These are phyloP conservation scores for Dendrophyllia cribrosa DNA, from an alignment of 64 coral and sea anemone genomes.

Conservation along the genomic window DNA sequence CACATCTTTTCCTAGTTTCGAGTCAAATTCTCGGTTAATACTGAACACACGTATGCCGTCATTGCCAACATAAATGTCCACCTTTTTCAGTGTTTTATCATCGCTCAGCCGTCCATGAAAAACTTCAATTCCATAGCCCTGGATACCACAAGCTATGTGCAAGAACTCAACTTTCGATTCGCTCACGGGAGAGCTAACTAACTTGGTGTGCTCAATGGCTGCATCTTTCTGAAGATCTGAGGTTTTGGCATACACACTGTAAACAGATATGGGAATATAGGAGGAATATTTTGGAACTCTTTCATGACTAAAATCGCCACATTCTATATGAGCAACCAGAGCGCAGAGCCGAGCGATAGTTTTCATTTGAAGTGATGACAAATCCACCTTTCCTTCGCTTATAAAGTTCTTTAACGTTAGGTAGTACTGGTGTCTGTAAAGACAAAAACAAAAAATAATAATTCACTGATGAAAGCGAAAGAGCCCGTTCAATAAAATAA, in stretches of 20 bases:
- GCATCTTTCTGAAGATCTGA: constrained; percentile 94
- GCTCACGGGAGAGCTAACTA: constrained; percentile 44
- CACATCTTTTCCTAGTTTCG: constrained; percentile 89
- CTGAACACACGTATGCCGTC: constrained; percentile 93
- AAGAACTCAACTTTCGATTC: constrained; percentile 91
- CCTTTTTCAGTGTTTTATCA: constrained; percentile 84
- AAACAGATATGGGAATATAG: constrained; percentile 86
- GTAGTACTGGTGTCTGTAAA: constrained; percentile 94
- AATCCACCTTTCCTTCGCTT: constrained; percentile 80
- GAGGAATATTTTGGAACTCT: constrained; percentile 81
- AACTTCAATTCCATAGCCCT: constrained; percentile 94
- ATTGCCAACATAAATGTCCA: constrained; percentile 88
- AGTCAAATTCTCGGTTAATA: constrained; percentile 82
- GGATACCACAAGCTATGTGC: constrained; percentile 84
- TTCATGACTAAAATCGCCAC: constrained; percentile 87
- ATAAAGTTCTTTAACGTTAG: constrained; percentile 94
- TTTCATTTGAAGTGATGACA: constrained; percentile 85
- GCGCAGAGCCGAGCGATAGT: constrained; percentile 91
- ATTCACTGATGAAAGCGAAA: background rate
- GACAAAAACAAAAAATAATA: constrained; percentile 31
- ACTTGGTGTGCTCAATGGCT: constrained; percentile 84
- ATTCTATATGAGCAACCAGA: constrained; percentile 87
- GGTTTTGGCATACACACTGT: constrained; percentile 78
- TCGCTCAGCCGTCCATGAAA: constrained; percentile 85
- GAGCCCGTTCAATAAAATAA: background rate